Percentiles rank a stretch among this genome's conserved stretches.
phyloP scores from a whole-genome alignment of 2,113 vertebrate genomes.

The Hylia prasina region DNA sequence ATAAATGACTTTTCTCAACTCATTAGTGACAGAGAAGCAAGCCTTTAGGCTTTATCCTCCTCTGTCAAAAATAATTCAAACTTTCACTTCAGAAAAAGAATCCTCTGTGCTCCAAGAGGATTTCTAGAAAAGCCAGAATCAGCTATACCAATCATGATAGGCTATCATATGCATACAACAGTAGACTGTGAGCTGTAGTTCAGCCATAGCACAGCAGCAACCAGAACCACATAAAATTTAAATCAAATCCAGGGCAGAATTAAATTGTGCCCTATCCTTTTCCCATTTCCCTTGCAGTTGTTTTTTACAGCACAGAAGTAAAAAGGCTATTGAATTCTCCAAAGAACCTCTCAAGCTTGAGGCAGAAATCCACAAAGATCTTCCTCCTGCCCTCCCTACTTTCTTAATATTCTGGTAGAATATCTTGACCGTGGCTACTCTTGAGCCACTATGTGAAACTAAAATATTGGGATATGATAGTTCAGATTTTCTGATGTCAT shows the following conservation, averaged over 20 bases:
- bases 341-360: background rate
- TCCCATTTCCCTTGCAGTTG: background rate
- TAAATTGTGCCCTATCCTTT: background rate
- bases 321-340: background rate
- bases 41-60: background rate
- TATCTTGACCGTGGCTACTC: background rate
- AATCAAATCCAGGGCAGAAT: background rate
- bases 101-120: background rate
- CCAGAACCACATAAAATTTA: background rate
- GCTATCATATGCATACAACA: background rate
- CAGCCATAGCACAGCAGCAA: background rate
- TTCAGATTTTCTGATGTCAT: background rate
- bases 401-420: background rate
- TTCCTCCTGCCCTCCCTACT: background rate
- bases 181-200: background rate
- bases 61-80: conserved; percentile 22
- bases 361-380: background rate
- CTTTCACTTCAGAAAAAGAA: background rate
- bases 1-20: background rate
- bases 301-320: background rate
- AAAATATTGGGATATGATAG: background rate
- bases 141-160: background rate
- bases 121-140: conserved; percentile 22
- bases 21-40: background rate
- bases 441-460: background rate